Conservation (phyloP, 2,113 vertebrate species). For the Oryzias curvinotus region DNA sequence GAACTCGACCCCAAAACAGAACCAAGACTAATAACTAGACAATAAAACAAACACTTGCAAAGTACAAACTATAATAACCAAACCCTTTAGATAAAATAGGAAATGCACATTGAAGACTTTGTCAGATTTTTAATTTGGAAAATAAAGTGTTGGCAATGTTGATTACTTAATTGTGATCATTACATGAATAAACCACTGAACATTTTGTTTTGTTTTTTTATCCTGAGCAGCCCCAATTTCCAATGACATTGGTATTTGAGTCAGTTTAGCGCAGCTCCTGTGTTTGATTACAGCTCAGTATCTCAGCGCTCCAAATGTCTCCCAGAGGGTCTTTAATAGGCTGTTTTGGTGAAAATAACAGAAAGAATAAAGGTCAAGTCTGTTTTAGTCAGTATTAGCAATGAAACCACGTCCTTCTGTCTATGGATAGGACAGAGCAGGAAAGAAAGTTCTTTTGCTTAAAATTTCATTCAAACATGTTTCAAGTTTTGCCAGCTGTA, state of each 20-base stretch:
- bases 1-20: too few species aligned
- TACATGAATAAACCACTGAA: too few species aligned
- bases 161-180: too few species aligned
- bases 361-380: constrained; percentile 36
- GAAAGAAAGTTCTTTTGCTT: constrained; percentile 1
- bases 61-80: too few species aligned
- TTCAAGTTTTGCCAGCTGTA: constrained; percentile 20
- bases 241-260: constrained; percentile 56
- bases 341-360: constrained; percentile 47
- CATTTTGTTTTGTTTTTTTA: too few species aligned
- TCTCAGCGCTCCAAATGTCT: constrained; percentile 50
- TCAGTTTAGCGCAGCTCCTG: constrained; percentile 53
- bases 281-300: constrained; percentile 53
- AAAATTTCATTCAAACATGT: constrained; percentile 43
- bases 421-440: constrained; percentile 45
- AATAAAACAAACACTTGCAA: too few species aligned
- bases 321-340: constrained; percentile 55
- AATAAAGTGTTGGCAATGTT: too few species aligned
- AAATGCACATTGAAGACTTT: too few species aligned
- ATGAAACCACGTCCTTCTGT: constrained; percentile 60
- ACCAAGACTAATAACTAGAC: too few species aligned
- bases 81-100: too few species aligned
- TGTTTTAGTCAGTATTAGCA: constrained; percentile 61
- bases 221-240: constrained; percentile 55
- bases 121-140: too few species aligned